phyloP scores from a whole-genome alignment of 2,113 vertebrate species.

The Cephalopholis sonnerati region DNA sequence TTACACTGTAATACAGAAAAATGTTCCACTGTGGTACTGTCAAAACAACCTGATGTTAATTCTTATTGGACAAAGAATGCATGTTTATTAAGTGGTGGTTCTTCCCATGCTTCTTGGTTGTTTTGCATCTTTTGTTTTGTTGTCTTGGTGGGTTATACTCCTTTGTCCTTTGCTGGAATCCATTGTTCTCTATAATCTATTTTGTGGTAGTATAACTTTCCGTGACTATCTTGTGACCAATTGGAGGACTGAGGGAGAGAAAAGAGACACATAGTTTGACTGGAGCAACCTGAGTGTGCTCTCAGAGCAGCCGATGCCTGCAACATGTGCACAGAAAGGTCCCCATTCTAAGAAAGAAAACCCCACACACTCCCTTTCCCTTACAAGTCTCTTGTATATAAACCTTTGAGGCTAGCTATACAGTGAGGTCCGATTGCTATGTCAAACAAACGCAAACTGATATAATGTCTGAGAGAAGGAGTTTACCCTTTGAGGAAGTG shows the following conservation, averaged over 20 bases:
- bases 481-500: slow-evolving; percentile 60
- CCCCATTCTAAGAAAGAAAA: slow-evolving; percentile 21
- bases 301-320: slow-evolving; percentile 11
- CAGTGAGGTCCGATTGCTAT: slow-evolving; percentile 50
- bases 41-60: slow-evolving; percentile 53
- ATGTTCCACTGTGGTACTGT: slow-evolving; percentile 20
- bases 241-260: slow-evolving; percentile 13
- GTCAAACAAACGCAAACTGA: slow-evolving; percentile 69
- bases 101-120: slow-evolving; percentile 39
- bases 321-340: slow-evolving; percentile 37
- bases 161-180: slow-evolving; percentile 58
- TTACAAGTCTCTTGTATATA: slow-evolving; percentile 53
- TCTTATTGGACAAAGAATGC: slow-evolving; percentile 12
- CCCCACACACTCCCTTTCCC: slow-evolving; percentile 28
- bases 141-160: slow-evolving; percentile 30
- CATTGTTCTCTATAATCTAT: slow-evolving; percentile 47
- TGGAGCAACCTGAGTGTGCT: slow-evolving; percentile 8
- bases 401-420: slow-evolving; percentile 40
- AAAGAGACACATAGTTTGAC: slow-evolving; percentile 21
- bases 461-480: slow-evolving; percentile 41
- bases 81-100: slow-evolving; percentile 55
- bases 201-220: slow-evolving; percentile 40
- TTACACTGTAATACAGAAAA: slow-evolving; percentile 39
- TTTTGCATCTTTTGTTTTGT: slow-evolving; percentile 46
- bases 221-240: slow-evolving; percentile 34